Base-by-base conservation (phyloP, 2,113 vertebrate species). In the Vidua macroura region DNA sequence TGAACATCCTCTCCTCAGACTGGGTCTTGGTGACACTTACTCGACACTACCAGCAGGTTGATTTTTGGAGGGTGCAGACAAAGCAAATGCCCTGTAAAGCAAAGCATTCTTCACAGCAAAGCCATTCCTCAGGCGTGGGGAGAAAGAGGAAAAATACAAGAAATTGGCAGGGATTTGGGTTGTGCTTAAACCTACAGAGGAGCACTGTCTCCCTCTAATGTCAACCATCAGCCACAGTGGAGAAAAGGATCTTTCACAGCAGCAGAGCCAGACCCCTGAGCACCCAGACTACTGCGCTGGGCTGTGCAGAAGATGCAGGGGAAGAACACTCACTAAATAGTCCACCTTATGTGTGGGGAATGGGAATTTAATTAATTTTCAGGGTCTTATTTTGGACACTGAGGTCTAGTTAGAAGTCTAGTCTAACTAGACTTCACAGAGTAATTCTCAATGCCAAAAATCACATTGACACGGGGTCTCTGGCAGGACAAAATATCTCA, bases 141-240 rank as follows among this genome's bases (percentile, higher is more conserved):
- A 7, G 31, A 21, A 90, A 66, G 21, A 10, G 3, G 9, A 5
- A 68, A 48, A 27, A 20, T 7, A 2, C 1, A 37, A 30, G 64
- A 64, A 37, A 33, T 6, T 24, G n/a, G 6, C 20, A 23, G 49
- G 33, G 22, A 51, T 68, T 95, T 82, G 56, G 10, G 7, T 63
- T 11, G 6, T 22, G 27, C 44, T 90, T 70, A 90, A 52, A 48
- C 8, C 21, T 81, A 14, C 1, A 0, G 56, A 86, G 91, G 76
- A 92, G 64, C 64, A 23, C 55, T 92, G 80, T 75, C 92, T 90
- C 90, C 86, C 64, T 94, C 91, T 88, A 48, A 67, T 16, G 80
- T 77, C 68, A 66, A 3, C 24, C 19, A 22, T 58, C 33, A 77
- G 46, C 55, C 33, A 73, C 67, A 43, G 23, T 69, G 5, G 43